A percentile compares a stretch with the other conserved stretches of the same genome.
Conservation (phyloP, 2,888 invertebrate species). For the Harpalus rufipes region DNA sequence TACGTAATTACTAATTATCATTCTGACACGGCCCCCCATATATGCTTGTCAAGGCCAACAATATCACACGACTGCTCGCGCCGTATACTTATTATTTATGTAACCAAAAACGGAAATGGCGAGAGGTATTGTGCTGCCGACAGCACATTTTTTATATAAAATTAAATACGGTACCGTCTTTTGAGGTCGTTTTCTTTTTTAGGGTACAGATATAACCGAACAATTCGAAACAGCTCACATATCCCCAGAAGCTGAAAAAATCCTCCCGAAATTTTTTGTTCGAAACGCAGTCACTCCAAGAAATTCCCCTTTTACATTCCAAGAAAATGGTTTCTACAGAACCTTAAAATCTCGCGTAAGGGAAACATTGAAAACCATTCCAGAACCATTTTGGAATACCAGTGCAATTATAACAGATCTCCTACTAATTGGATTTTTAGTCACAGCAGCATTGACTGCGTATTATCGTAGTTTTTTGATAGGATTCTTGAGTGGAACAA, state of each 20-base stretch:
- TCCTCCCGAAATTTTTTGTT: constrained; percentile 84
- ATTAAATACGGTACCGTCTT: too few species aligned
- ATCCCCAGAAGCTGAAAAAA: constrained; percentile 79
- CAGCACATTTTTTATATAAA: too few species aligned
- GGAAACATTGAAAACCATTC: constrained; percentile 80
- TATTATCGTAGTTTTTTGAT: constrained; percentile 75
- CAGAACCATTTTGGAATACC: constrained; percentile 73
- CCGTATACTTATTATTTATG: too few species aligned
- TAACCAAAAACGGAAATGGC: too few species aligned
- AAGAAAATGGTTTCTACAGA: constrained; percentile 86
- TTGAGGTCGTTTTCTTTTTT: constrained; percentile 71
- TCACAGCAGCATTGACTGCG: constrained; percentile 73
- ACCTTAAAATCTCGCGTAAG: constrained; percentile 82
- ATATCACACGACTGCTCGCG: too few species aligned
- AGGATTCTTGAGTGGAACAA: constrained; percentile 79
- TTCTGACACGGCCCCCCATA: too few species aligned
- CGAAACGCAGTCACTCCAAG: constrained; percentile 82
- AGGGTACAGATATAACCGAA: constrained; percentile 90
- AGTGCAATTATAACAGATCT: constrained; percentile 76
- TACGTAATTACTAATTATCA: too few species aligned
- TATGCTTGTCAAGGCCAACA: too few species aligned
- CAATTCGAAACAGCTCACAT: constrained; percentile 88
- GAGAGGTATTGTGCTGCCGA: too few species aligned
- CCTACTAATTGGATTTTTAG: constrained; percentile 74
- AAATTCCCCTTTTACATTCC: constrained; percentile 86